Conservation (phyloP, 2,888 invertebrate genomes). For the Rhagophthalmus giganteus region DNA sequence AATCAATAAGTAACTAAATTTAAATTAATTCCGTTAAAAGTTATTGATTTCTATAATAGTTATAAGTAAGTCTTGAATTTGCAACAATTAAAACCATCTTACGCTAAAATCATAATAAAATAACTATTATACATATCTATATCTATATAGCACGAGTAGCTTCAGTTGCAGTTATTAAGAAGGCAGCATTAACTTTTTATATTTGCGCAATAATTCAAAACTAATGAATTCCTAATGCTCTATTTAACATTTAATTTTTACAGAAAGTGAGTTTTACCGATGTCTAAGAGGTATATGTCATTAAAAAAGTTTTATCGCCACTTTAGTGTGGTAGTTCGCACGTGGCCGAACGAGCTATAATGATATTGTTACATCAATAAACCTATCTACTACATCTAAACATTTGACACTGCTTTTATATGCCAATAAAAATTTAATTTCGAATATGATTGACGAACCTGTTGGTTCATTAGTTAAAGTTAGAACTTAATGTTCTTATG, state of each 20-base stretch:
- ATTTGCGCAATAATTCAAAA: too few species aligned
- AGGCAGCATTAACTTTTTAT: too few species aligned
- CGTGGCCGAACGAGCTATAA: constrained; percentile 53
- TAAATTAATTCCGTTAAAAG: too few species aligned
- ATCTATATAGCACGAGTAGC: too few species aligned
- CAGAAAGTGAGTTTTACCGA: constrained; percentile 18
- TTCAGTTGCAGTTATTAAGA: too few species aligned
- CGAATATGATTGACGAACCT: constrained; percentile 55
- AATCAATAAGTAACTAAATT: too few species aligned
- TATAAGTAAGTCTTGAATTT: too few species aligned
- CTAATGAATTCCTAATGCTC: too few species aligned
- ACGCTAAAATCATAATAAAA: too few species aligned
- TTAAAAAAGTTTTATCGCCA: constrained; percentile 56
- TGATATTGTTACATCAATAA: constrained; percentile 57
- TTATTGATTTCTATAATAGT: too few species aligned
- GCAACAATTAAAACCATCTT: too few species aligned
- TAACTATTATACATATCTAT: too few species aligned
- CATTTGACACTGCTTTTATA: constrained; percentile 55
- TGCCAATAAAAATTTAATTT: constrained; percentile 56
- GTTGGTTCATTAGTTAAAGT: constrained; percentile 48
- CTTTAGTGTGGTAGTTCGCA: constrained; percentile 55
- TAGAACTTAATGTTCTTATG: constrained; percentile 32
- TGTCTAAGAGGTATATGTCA: constrained; percentile 41
- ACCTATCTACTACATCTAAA: constrained; percentile 54
- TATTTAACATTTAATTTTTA: constrained; percentile 13